phyloP scores from a whole-genome alignment of 1,140 invertebrate genomes.

The Lasaia peninsularis region DNA sequence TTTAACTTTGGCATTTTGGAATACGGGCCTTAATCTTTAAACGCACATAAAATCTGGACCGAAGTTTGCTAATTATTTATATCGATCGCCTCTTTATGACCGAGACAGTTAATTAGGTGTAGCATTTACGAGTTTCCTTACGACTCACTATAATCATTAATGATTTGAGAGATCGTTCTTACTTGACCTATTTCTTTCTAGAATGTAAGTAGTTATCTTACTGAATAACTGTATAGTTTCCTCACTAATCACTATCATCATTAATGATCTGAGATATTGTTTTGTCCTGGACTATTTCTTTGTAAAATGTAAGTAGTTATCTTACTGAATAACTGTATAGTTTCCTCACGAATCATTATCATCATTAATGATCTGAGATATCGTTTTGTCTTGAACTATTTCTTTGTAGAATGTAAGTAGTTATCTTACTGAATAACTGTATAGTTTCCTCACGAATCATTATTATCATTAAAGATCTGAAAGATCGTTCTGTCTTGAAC shows the following conservation, averaged over 20 bases:
- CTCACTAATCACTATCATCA: neutral
- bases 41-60: neutral
- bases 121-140: constrained; percentile 3
- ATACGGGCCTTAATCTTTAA: neutral
- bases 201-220: no score
- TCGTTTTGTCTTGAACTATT: neutral
- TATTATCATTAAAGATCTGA: neutral
- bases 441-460: neutral
- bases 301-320: neutral
- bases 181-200: neutral
- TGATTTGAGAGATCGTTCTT: neutral
- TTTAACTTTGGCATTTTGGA: no score
- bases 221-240: neutral
- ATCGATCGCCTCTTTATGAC: constrained; percentile 1
- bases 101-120: constrained; percentile 3
- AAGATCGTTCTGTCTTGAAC: neutral
- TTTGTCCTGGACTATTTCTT: neutral
- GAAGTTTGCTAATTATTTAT: constrained; percentile 1
- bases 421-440: no score
- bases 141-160: neutral
- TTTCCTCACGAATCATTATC: neutral
- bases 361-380: constrained; percentile 1
- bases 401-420: neutral
- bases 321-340: neutral
- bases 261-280: neutral